A percentile compares a stretch with the other conserved stretches of the same genome.
These are phyloP conservation scores for Siphamia tubifer DNA, from an alignment of 2,113 vertebrate genomes.

Conservation along the genomic window DNA sequence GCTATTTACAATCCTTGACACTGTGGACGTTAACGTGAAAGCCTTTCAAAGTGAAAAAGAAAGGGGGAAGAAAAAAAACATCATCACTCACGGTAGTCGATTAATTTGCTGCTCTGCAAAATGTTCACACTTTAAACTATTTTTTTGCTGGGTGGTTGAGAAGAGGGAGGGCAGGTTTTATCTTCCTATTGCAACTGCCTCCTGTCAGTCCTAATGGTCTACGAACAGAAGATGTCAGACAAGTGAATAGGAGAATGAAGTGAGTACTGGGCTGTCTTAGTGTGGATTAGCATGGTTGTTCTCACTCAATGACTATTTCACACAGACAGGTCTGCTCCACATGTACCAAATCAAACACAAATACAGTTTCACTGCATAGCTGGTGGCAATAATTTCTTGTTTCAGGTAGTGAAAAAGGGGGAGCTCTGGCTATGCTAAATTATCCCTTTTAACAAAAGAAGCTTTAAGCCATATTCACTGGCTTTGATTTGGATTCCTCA, in stretches of 20 bases:
- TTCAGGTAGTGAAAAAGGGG: constrained; percentile 39
- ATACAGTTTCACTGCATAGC: constrained; percentile 38
- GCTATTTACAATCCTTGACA: constrained; percentile 58
- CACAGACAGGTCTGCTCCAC: constrained; percentile 40
- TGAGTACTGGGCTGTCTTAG: constrained; percentile 41
- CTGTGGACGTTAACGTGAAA: constrained; percentile 34
- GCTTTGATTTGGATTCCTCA: constrained; percentile 67
- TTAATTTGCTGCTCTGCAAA: constrained; percentile 49
- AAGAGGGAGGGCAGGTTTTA: constrained; percentile 29
- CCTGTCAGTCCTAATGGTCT: constrained; percentile 50
- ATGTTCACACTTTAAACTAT: constrained; percentile 32
- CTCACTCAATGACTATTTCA: constrained; percentile 52
- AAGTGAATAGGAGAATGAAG: constrained; percentile 48
- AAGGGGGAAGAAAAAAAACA: constrained; percentile 27
- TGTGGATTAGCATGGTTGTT: constrained; percentile 60
- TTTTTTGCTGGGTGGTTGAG: constrained; percentile 2
- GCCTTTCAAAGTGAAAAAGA: constrained; percentile 39
- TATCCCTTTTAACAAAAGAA: constrained; percentile 63
- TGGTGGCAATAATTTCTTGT: constrained; percentile 47
- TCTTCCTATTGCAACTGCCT: constrained; percentile 36
- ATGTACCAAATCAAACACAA: constrained; percentile 46
- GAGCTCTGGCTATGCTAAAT: constrained; percentile 49
- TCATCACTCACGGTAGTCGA: constrained; percentile 36
- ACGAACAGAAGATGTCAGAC: constrained; percentile 60
- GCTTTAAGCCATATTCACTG: constrained; percentile 55